A percentile compares a stretch with the other conserved stretches of the same genome.
phyloP scores from a whole-genome alignment of 1,140 invertebrate species.

The Drosophila tristis region DNA sequence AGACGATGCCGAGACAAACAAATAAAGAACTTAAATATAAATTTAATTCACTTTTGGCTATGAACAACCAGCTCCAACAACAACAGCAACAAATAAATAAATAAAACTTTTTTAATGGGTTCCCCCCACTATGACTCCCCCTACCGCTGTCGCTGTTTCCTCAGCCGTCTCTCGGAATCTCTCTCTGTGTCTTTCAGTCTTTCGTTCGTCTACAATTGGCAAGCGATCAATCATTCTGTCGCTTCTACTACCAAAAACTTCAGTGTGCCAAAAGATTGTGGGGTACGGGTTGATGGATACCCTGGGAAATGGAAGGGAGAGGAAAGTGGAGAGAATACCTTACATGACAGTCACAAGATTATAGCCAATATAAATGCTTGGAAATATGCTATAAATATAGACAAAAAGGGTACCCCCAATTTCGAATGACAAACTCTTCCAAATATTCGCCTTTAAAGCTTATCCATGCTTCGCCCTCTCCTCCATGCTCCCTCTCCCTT shows the following conservation, averaged over 20 bases:
- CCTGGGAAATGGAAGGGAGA: slow-evolving; percentile 3
- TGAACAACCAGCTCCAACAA: slow-evolving; percentile 9
- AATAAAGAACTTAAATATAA: slow-evolving; percentile 36
- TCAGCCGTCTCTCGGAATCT: too few species aligned
- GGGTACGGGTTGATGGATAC: slow-evolving; percentile 10
- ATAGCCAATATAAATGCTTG: too few species aligned
- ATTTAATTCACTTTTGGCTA: slow-evolving; percentile 39
- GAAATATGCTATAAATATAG: too few species aligned
- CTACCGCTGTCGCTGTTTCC: too few species aligned
- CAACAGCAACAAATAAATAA: slow-evolving; percentile 14
- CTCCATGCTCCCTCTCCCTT: slow-evolving; percentile 9
- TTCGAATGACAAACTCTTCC: not conserved
- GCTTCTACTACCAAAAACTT: slow-evolving; percentile 13
- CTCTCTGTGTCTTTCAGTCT: slow-evolving; percentile 1
- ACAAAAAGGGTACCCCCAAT: not conserved
- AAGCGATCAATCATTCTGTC: slow-evolving; percentile 63
- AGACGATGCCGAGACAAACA: not conserved
- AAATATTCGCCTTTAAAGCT: too few species aligned
- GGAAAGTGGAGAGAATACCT: too few species aligned
- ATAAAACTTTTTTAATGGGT: slow-evolving; percentile 39
- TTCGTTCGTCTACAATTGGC: slow-evolving; percentile 31
- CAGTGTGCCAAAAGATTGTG: slow-evolving; percentile 5
- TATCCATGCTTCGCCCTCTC: not conserved
- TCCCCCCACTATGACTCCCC: slow-evolving; percentile 1
- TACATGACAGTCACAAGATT: too few species aligned